These are phyloP conservation scores for Menidia menidia DNA, from an alignment of 2,797 vertebrate genomes.

Conservation along the genomic window DNA sequence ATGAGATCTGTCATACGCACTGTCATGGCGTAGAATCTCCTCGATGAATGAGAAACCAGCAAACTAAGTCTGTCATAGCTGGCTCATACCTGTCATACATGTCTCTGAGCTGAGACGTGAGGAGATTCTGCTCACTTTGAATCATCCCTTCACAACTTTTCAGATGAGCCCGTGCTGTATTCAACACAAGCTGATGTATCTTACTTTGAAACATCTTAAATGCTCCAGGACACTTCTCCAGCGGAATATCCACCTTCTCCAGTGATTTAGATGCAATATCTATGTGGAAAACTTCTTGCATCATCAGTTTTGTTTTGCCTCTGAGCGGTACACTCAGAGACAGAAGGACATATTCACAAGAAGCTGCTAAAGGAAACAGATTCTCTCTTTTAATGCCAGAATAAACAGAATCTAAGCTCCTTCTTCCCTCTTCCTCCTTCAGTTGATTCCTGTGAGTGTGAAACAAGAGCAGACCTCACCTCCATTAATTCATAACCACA, in stretches of 20 bases:
- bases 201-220: slow-evolving; percentile 53
- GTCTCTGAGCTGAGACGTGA: slow-evolving; percentile 27
- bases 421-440: background rate
- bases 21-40: slow-evolving; percentile 20
- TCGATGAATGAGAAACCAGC: slow-evolving; percentile 32
- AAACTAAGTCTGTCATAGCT: slow-evolving; percentile 8
- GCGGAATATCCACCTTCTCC: slow-evolving; percentile 26
- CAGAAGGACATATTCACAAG: slow-evolving; percentile 17
- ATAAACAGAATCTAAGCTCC: background rate
- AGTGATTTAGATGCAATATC: slow-evolving; percentile 42
- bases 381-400: slow-evolving; percentile 9
- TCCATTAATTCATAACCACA: slow-evolving; percentile 63
- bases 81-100: slow-evolving; percentile 5
- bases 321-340: slow-evolving; percentile 16
- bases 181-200: slow-evolving; percentile 54
- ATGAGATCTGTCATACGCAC: slow-evolving; percentile 6
- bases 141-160: slow-evolving; percentile 30
- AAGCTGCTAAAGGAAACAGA: slow-evolving; percentile 27
- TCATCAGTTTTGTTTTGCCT: slow-evolving; percentile 30
- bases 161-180: slow-evolving; percentile 57
- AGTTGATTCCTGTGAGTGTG: background rate
- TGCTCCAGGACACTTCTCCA: slow-evolving; percentile 25
- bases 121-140: slow-evolving; percentile 55
- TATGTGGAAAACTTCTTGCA: slow-evolving; percentile 30
- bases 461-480: slow-evolving; percentile 37